These are phyloP conservation scores for Cerastis leucographa DNA, from an alignment of 2,888 invertebrate genomes.

Conservation along the genomic window DNA sequence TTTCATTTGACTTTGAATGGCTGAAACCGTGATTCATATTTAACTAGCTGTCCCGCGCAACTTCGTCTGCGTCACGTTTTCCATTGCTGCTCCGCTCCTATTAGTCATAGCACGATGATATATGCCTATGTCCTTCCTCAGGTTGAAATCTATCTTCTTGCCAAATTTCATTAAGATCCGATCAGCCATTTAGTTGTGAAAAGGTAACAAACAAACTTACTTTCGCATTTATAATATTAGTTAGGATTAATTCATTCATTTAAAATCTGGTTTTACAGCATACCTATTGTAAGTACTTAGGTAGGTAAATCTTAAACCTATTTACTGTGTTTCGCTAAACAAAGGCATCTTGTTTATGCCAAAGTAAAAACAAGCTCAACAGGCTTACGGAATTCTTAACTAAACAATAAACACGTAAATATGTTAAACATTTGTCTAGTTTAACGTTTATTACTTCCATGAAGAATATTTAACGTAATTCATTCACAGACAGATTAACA, in stretches of 20 bases:
- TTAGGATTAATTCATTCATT: background rate
- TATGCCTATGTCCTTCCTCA: too few relatives aligned
- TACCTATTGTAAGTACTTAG: background rate
- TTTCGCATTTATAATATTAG: too few relatives aligned
- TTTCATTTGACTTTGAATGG: background rate
- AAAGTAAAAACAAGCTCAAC: constrained; percentile 1
- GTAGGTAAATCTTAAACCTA: background rate
- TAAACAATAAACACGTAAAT: background rate
- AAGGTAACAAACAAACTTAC: too few relatives aligned
- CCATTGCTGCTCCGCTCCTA: too few relatives aligned
- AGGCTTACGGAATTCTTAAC: background rate
- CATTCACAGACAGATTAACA: background rate
- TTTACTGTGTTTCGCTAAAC: constrained; percentile 10
- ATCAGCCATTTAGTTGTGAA: too few relatives aligned
- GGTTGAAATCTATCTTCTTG: too few relatives aligned
- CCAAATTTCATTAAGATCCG: too few relatives aligned
- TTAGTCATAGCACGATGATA: too few relatives aligned
- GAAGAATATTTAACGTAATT: background rate
- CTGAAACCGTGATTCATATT: background rate
- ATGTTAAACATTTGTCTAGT: background rate
- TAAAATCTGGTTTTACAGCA: background rate
- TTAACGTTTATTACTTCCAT: background rate
- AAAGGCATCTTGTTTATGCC: constrained; percentile 11
- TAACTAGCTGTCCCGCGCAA: too few relatives aligned
- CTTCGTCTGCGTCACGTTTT: too few relatives aligned